Evolutionary conservation across 1,140 invertebrate species (phyloP).

Genomic region (Achatina immaculata): DNA sequence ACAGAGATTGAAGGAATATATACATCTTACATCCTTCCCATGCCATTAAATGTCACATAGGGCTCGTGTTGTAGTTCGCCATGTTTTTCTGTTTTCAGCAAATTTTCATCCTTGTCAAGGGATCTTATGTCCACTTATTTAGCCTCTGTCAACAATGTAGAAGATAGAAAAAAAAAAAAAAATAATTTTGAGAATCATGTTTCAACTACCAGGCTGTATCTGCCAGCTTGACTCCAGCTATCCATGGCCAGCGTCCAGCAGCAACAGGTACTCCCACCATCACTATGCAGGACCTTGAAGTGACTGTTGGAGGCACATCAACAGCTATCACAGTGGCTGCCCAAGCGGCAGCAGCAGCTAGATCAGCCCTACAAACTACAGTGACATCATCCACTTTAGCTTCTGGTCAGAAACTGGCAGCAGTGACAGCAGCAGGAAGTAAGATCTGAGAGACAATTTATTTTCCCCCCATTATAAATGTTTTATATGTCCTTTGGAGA

Average conservation of each 20-base stretch:
- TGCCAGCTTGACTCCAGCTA: conserved; percentile 52
- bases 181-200: not conserved
- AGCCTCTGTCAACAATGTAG: no score
- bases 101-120: no score
- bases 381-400: conserved; percentile 72
- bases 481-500: no score
- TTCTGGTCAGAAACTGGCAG: conserved; percentile 71
- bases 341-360: conserved; percentile 44
- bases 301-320: conserved; percentile 57
- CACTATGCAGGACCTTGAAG: conserved; percentile 44
- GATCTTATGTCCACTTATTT: no score
- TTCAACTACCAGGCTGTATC: conserved; percentile 54
- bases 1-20: no score
- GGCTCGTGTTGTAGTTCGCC: no score
- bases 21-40: no score
- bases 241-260: conserved; percentile 51
- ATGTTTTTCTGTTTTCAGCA: no score
- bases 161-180: not conserved
- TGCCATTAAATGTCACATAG: no score
- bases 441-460: no score
- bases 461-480: no score
- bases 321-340: conserved; percentile 49
- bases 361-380: conserved; percentile 58
- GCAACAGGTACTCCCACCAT: conserved; percentile 61
- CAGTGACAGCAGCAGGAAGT: conserved; percentile 42